Evolutionary conservation across 1,140 invertebrate species (phyloP).

Genomic region (Drosophila littoralis): DNA sequence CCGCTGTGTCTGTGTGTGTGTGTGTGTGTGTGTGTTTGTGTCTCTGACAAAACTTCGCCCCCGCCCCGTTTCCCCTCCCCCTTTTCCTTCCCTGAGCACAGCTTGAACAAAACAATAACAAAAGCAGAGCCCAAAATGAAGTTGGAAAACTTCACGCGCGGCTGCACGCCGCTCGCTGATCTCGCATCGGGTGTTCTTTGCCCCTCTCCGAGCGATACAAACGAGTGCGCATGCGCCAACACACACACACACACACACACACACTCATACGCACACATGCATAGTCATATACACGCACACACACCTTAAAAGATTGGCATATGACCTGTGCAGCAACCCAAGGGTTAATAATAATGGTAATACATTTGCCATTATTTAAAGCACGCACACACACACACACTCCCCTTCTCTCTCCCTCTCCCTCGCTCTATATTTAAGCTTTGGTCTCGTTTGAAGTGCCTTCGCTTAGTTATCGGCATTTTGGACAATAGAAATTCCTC

Average conservation of each 20-base stretch:
- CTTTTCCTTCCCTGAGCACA: not conserved
- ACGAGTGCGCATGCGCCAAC: constrained; percentile 69
- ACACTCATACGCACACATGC: not conserved
- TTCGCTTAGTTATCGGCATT: constrained; percentile 46
- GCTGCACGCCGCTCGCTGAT: constrained; percentile 48
- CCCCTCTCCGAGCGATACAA: constrained; percentile 46
- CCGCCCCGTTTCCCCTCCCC: not conserved
- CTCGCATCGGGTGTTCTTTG: constrained; percentile 64
- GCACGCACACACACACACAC: constrained; percentile 13
- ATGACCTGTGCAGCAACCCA: constrained; percentile 41
- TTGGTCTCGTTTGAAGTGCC: constrained; percentile 44
- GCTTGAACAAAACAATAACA: constrained; percentile 26
- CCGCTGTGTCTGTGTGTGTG: constrained; percentile 13
- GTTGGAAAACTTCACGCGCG: constrained; percentile 75
- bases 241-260: constrained; percentile 17
- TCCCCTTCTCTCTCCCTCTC: constrained; percentile 2
- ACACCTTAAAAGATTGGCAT: constrained; percentile 12
- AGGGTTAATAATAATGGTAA: constrained; percentile 55
- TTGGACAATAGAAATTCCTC: constrained; percentile 54
- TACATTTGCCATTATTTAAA: constrained; percentile 46
- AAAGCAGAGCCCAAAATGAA: constrained; percentile 63
- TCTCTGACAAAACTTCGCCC: constrained; percentile 40
- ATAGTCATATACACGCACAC: not conserved
- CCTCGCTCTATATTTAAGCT: constrained; percentile 4
- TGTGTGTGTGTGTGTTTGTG: constrained; percentile 7